phyloP scores from a whole-genome alignment of 2,888 invertebrate species.

The Thereva unica region DNA sequence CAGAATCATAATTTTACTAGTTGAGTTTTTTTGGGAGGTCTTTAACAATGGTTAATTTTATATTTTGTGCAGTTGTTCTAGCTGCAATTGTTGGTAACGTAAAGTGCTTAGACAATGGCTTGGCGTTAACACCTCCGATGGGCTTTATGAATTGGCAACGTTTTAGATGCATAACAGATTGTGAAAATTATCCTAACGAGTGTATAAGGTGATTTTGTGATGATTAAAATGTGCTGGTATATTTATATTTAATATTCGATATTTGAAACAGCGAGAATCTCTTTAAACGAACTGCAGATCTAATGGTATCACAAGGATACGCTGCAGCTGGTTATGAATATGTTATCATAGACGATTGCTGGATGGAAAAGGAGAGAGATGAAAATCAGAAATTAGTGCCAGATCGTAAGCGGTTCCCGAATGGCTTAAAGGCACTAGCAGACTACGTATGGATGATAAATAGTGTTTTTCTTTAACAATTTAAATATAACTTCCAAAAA shows the following conservation, averaged over 20 bases:
- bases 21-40: too few relatives aligned
- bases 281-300: slow-evolving; percentile 65
- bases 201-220: slow-evolving; percentile 63
- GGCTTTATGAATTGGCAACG: slow-evolving; percentile 72
- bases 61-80: too few relatives aligned
- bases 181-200: slow-evolving; percentile 64
- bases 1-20: too few relatives aligned
- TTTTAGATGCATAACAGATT: slow-evolving; percentile 66
- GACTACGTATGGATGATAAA: slow-evolving; percentile 67
- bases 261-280: slow-evolving; percentile 62
- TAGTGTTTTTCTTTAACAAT: neutral
- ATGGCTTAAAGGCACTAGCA: slow-evolving; percentile 70
- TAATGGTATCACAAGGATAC: slow-evolving; percentile 70
- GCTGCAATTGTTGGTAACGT: neutral
- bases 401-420: slow-evolving; percentile 71
- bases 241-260: neutral
- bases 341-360: slow-evolving; percentile 76
- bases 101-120: slow-evolving; percentile 62
- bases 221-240: neutral
- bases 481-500: neutral
- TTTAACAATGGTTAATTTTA: too few relatives aligned
- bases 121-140: slow-evolving; percentile 70
- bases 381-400: slow-evolving; percentile 65
- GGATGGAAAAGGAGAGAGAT: slow-evolving; percentile 69
- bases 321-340: slow-evolving; percentile 73